phyloP scores from a whole-genome alignment of 2,888 invertebrate species.

The Latrodectus hesperus region DNA sequence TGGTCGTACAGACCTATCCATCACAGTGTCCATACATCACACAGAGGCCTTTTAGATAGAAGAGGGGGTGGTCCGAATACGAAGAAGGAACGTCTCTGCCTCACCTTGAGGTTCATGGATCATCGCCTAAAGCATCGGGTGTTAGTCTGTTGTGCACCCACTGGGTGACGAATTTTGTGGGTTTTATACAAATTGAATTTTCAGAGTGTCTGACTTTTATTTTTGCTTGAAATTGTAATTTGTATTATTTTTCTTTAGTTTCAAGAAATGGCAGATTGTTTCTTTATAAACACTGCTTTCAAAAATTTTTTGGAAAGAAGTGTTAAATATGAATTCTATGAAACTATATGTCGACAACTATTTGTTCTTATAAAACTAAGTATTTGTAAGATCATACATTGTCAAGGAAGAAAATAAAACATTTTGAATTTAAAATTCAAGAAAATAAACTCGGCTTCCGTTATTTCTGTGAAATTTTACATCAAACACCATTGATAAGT shows the following conservation, averaged over 20 bases:
- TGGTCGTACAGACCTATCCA: slow-evolving; percentile 49
- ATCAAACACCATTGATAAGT: no score
- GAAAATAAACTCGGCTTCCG: no score
- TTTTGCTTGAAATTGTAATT: background rate
- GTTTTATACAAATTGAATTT: slow-evolving; percentile 25
- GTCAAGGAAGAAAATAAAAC: no score
- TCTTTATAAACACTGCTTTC: background rate
- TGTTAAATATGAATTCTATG: background rate
- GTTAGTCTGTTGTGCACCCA: slow-evolving; percentile 24
- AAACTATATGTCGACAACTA: no score
- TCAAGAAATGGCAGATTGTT: background rate
- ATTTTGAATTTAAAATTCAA: no score
- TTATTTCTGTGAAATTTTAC: no score
- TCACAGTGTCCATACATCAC: slow-evolving; percentile 58
- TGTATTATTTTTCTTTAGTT: background rate
- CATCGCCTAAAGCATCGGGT: slow-evolving; percentile 31
- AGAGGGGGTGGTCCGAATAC: slow-evolving; percentile 15
- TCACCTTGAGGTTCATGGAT: slow-evolving; percentile 66
- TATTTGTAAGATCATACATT: no score
- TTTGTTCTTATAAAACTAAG: no score
- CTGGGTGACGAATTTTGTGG: slow-evolving; percentile 17
- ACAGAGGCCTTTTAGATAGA: slow-evolving; percentile 33
- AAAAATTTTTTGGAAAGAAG: background rate
- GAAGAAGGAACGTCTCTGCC: slow-evolving; percentile 48
- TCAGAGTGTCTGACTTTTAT: background rate